phyloP scores from a whole-genome alignment of 2,113 vertebrate genomes.

The Takifugu bimaculatus region DNA sequence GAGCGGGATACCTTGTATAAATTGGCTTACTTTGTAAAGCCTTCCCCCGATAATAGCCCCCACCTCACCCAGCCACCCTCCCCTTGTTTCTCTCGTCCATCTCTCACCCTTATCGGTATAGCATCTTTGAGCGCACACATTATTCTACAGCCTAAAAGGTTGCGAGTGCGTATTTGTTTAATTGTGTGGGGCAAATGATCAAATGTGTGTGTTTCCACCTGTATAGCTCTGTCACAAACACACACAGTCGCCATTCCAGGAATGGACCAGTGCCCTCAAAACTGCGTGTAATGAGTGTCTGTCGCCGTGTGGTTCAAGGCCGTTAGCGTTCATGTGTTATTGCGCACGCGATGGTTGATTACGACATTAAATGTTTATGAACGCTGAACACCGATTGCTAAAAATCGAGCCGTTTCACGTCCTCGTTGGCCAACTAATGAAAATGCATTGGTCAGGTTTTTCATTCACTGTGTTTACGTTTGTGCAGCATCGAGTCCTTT shows the following conservation, averaged over 20 bases:
- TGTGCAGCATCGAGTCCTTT: neutral
- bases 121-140: slow-evolving; percentile 43
- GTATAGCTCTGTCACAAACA: slow-evolving; percentile 37
- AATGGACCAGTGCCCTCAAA: slow-evolving; percentile 14
- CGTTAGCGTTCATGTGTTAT: slow-evolving; percentile 59
- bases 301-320: slow-evolving; percentile 27
- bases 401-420: slow-evolving; percentile 65
- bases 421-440: slow-evolving; percentile 68
- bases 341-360: slow-evolving; percentile 64
- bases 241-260: slow-evolving; percentile 45
- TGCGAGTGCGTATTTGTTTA: slow-evolving; percentile 66
- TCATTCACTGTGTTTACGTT: neutral
- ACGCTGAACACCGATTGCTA: slow-evolving; percentile 67
- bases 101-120: slow-evolving; percentile 44
- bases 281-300: slow-evolving; percentile 1
- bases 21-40: slow-evolving; percentile 99
- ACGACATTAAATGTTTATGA: slow-evolving; percentile 76
- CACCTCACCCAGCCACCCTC: slow-evolving; percentile 37
- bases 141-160: slow-evolving; percentile 51
- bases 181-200: slow-evolving; percentile 51
- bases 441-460: slow-evolving; percentile 7
- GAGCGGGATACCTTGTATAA: slow-evolving; percentile 89
- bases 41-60: slow-evolving; percentile 83
- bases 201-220: slow-evolving; percentile 41
- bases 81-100: slow-evolving; percentile 20